phyloP scores from a whole-genome alignment of 2,888 invertebrate species.

The Craniophora ligustri region DNA sequence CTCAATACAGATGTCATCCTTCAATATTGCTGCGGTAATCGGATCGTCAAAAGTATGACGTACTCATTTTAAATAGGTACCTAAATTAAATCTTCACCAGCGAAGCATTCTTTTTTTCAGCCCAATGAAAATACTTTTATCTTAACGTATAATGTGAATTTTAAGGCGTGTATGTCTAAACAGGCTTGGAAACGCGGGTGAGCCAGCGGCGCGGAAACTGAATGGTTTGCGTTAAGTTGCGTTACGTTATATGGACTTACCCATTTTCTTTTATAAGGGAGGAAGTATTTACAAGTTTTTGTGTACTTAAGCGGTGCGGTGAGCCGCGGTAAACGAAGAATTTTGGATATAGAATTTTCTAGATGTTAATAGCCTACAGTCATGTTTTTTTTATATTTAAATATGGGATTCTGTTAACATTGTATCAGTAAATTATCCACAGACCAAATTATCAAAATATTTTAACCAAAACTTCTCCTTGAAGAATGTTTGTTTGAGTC shows the following conservation, averaged over 20 bases:
- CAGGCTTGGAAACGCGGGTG: constrained; percentile 36
- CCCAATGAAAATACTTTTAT: constrained; percentile 51
- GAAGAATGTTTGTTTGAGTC: too few species aligned
- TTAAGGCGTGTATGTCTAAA: constrained; percentile 35
- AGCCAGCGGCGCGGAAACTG: constrained; percentile 36
- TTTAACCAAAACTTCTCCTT: too few species aligned
- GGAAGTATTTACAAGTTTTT: constrained; percentile 33
- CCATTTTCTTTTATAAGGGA: constrained; percentile 31
- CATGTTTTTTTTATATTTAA: too few species aligned
- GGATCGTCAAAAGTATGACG: too few species aligned
- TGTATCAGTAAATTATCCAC: too few species aligned
- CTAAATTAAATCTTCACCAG: constrained; percentile 25
- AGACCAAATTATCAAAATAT: too few species aligned
- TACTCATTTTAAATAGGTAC: too few species aligned
- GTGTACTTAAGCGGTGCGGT: constrained; percentile 22
- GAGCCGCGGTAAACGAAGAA: constrained; percentile 1
- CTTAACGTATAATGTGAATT: constrained; percentile 46
- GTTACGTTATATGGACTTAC: constrained; percentile 39
- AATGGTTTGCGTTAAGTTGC: constrained; percentile 24
- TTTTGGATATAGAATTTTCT: constrained; percentile 13
- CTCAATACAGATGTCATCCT: too few species aligned
- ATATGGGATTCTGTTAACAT: background rate
- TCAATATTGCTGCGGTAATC: too few species aligned
- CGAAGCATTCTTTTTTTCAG: constrained; percentile 35
- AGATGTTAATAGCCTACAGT: too few species aligned